A percentile compares a stretch with the other conserved stretches of the same genome.
Conservation (phyloP, 2,113 vertebrate genomes). For the Donacobius atricapilla region DNA sequence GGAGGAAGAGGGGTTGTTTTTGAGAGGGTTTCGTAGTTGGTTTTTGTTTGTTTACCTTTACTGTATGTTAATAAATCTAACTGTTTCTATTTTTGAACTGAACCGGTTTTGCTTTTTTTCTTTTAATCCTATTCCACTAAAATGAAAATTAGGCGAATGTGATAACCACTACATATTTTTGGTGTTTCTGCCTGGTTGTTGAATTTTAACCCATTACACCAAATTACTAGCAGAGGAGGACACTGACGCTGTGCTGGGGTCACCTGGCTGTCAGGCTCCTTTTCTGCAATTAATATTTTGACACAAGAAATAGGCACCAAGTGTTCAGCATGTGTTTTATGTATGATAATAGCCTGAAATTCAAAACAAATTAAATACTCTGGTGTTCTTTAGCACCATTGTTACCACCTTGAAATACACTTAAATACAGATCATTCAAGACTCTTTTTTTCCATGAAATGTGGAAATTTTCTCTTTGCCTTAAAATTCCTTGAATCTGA, state of each 20-base stretch:
- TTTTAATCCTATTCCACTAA: no score
- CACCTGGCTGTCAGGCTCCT: not conserved
- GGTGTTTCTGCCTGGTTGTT: no score
- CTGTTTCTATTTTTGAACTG: no score
- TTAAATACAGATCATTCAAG: not conserved
- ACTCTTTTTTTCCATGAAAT: not conserved
- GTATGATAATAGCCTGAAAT: not conserved
- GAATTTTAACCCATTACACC: no score
- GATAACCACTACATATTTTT: no score
- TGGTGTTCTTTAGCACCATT: not conserved
- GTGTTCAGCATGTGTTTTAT: not conserved
- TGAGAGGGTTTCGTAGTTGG: no score
- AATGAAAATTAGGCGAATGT: no score
- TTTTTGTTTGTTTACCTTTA: no score
- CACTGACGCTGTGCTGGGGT: not conserved
- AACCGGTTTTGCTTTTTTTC: no score
- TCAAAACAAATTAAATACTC: not conserved
- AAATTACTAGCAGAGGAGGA: not conserved
- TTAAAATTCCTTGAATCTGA: not conserved
- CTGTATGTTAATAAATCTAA: no score
- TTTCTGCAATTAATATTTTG: not conserved
- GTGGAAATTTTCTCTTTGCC: not conserved
- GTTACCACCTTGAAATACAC: not conserved
- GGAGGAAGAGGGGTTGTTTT: no score
- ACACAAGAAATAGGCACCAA: not conserved